Conservation (phyloP, 2,113 vertebrate genomes). For the Pan troglodytes region NHGRI_mPanTro3-v2.1_pri NC_072403.2:15937501-15938000, state of each 20-base stretch:
- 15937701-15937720: conserved; percentile 54
- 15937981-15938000: conserved; percentile 34
- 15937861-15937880: conserved; percentile 28
- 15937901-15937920: conserved; percentile 52
- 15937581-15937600: conserved; percentile 61
- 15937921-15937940: conserved; percentile 45
- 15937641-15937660: conserved; percentile 64
- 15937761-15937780: conserved; percentile 30
- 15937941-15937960: conserved; percentile 62
- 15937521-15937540: conserved; percentile 60
- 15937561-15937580: conserved; percentile 67
- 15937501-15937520: conserved; percentile 54
- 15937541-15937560: conserved; percentile 66
- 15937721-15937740: conserved; percentile 50
- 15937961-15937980: conserved; percentile 50
- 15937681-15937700: conserved; percentile 58
- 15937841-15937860: conserved; percentile 37
- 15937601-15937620: conserved; percentile 46
- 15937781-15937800: background rate
- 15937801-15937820: background rate
- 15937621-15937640: conserved; percentile 60
- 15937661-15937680: conserved; percentile 66
- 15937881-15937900: conserved; percentile 50
- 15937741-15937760: conserved; percentile 46
- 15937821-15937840: background rate